Base-by-base conservation (phyloP, 2,797 vertebrate species). In the Enteromius fasciolatus region DNA sequence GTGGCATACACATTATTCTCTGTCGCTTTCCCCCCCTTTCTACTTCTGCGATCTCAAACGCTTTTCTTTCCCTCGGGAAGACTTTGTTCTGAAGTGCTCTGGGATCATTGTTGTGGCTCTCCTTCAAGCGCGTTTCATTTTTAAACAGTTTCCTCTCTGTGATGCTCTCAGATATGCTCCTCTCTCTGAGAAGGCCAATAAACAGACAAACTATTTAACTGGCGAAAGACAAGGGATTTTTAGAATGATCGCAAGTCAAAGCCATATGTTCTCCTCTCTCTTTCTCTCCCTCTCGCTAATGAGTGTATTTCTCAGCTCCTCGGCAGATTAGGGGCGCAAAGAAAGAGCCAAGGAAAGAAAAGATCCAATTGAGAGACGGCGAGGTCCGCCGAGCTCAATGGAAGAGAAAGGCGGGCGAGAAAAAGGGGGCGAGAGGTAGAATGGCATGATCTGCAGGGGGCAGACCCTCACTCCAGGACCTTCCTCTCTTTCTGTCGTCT, bases 311-410 rank as follows among this genome's bases (percentile, higher is more conserved):
- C 87, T 87, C 85, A 88, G 85, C 85, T 88, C 77, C 79, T 66
- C 70, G 23, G 70, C 39, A 70, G 85, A 86, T 86, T 86, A 85
- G 67, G 23, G 28, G 5, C n/a, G 81, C 82, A 59, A 80, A 72
- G 72, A 84, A 69, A 74, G 39, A 67, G 36, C 20, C 18, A 74
- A 70, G 82, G 33, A 77, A 77, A 84, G 83, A 83, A 76, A 86
- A 82, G 88, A 85, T 89, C 84, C 87, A 85, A 88, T 89, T 88
- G 87, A 89, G 86, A 84, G 79, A 85, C 64, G 31, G 28, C 33
- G 23, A 74, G 68, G 69, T 68, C 54, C 15, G 33, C 50, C 20
- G 66, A 80, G 64, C 67, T 84, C 61, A 86, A 50, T 81, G 83
- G 69, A 63, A 76, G 69, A 79, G 78, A 85, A 81, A 87, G 74